Evolutionary conservation across 2,888 invertebrate genomes (phyloP).

Genomic region (Andrena praecox): DNA sequence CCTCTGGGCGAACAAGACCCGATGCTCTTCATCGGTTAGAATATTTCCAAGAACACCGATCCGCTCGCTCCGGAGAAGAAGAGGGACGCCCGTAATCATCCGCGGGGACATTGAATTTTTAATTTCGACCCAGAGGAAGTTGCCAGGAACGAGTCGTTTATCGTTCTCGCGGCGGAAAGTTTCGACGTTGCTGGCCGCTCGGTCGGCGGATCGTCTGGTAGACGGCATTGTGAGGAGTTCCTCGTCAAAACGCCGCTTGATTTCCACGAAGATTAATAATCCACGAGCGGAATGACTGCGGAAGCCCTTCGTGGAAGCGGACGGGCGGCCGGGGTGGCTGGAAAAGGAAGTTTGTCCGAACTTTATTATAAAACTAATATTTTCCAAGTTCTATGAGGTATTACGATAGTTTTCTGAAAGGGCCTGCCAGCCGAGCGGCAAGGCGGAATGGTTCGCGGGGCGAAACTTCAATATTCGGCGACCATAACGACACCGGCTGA

Average conservation of each 20-base stretch:
- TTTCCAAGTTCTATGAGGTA: constrained; percentile 77
- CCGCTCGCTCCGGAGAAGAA: neutral
- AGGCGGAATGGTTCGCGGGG: constrained; percentile 68
- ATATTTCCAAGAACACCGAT: neutral
- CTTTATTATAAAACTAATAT: constrained; percentile 79
- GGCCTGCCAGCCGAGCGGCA: constrained; percentile 65
- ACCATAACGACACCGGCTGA: constrained; percentile 79
- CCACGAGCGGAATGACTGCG: constrained; percentile 62
- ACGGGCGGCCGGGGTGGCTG: neutral
- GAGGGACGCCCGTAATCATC: neutral
- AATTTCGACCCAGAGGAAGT: constrained; percentile 42
- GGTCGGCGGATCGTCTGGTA: constrained; percentile 14
- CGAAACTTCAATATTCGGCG: constrained; percentile 79
- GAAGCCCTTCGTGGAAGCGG: constrained; percentile 13
- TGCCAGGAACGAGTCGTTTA: constrained; percentile 22
- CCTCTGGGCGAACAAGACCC: too few relatives aligned
- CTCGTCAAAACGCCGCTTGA: constrained; percentile 68
- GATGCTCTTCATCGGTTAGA: too few relatives aligned
- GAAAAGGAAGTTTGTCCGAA: constrained; percentile 67
- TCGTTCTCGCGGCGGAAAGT: constrained; percentile 33
- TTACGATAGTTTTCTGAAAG: constrained; percentile 78
- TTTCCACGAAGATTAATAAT: constrained; percentile 73
- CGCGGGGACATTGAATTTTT: constrained; percentile 46
- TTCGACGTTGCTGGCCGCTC: constrained; percentile 22
- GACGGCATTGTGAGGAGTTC: constrained; percentile 41